phyloP scores from a whole-genome alignment of 2,797 vertebrate species.

The Labeo calbasu region DNA sequence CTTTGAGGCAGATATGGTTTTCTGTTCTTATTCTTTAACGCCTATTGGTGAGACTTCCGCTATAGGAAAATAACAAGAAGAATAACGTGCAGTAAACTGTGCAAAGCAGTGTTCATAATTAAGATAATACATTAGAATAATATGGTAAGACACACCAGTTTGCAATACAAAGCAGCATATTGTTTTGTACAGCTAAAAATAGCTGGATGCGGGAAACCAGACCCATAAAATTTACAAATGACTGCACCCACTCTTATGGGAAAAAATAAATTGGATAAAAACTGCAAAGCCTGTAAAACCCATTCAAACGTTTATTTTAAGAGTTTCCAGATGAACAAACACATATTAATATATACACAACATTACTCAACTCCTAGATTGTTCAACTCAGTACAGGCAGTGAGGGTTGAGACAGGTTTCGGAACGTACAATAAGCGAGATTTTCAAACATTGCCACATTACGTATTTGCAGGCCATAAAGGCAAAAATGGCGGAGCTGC shows the following conservation, averaged over 20 bases:
- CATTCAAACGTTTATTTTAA: not conserved
- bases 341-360: not conserved
- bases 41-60: too few species aligned
- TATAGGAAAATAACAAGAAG: too few species aligned
- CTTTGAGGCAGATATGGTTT: not conserved
- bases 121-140: too few species aligned
- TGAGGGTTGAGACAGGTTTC: slow-evolving; percentile 8
- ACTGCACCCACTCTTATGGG: too few species aligned
- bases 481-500: slow-evolving; percentile 99
- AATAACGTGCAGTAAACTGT: too few species aligned
- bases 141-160: too few species aligned
- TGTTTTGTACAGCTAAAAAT: too few species aligned
- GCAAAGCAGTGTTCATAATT: too few species aligned
- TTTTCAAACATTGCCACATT: slow-evolving; percentile 20
- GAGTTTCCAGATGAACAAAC: not conserved
- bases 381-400: not conserved
- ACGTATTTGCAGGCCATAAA: slow-evolving; percentile 91
- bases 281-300: not conserved
- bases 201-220: too few species aligned
- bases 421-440: not conserved
- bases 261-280: too few species aligned
- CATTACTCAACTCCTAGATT: not conserved
- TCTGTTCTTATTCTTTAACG: not conserved
- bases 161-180: too few species aligned
- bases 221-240: too few species aligned